Evolutionary conservation across 2,888 invertebrate species (phyloP).

Genomic region (Mythimna pallens): DNA sequence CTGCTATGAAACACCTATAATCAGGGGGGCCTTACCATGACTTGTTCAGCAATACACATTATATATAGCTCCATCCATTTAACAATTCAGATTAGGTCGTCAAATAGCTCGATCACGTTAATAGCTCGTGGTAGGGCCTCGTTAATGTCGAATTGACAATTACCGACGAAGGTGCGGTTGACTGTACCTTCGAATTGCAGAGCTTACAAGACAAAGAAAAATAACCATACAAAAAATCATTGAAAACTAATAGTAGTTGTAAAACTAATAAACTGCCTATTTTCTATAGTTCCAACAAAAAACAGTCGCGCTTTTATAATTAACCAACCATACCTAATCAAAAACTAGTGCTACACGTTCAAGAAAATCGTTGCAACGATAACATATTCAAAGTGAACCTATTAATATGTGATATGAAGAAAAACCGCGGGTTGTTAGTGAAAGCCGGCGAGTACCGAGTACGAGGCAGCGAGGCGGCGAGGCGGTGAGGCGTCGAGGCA

Average conservation of each 20-base stretch:
- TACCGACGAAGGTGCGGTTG: not conserved
- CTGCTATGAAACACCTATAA: not conserved
- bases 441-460: conserved; percentile 50
- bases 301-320: conserved; percentile 13
- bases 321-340: conserved; percentile 14
- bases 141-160: not conserved
- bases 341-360: conserved; percentile 31
- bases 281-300: conserved; percentile 16
- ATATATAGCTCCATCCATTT: no score
- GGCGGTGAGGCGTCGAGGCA: conserved; percentile 24
- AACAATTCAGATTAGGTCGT: no score
- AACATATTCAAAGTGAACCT: conserved; percentile 55
- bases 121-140: no score
- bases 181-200: not conserved
- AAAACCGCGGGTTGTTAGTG: conserved; percentile 62
- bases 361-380: conserved; percentile 41
- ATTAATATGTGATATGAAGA: conserved; percentile 58
- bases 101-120: no score
- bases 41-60: no score
- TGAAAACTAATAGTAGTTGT: no score
- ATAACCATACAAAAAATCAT: not conserved
- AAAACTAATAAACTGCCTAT: conserved; percentile 12
- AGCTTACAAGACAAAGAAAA: no score
- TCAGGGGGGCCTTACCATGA: no score
- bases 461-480: not conserved